These are phyloP conservation scores for Oreocharis arfaki DNA, from an alignment of 2,113 vertebrate species.

Conservation along the genomic window DNA sequence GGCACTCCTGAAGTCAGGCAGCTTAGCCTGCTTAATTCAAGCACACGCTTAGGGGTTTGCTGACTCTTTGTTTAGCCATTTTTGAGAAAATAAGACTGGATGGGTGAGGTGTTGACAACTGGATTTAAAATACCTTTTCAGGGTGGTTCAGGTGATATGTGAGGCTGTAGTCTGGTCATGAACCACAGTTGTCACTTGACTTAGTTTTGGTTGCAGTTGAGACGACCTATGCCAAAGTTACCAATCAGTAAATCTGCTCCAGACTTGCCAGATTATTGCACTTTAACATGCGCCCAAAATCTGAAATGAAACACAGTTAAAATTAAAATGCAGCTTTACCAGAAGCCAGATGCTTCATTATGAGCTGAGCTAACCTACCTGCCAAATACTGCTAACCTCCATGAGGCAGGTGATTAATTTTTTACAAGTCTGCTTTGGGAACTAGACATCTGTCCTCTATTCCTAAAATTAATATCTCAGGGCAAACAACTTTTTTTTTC, in stretches of 20 bases:
- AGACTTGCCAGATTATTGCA: conserved; percentile 1
- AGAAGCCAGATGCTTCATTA: conserved; percentile 51
- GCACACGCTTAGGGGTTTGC: background rate
- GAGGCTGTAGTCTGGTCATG: background rate
- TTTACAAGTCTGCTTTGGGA: conserved; percentile 43
- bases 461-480: conserved; percentile 17
- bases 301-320: conserved; percentile 8
- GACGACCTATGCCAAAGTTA: background rate
- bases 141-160: background rate
- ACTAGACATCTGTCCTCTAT: conserved; percentile 29
- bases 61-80: background rate
- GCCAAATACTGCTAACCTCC: conserved; percentile 41
- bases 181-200: background rate
- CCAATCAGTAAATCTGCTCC: background rate
- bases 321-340: conserved; percentile 22
- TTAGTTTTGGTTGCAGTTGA: background rate
- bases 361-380: conserved; percentile 1
- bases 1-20: background rate
- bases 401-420: conserved; percentile 39
- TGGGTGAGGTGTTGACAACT: background rate
- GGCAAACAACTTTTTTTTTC: background rate
- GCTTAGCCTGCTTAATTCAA: background rate
- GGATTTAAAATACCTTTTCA: background rate
- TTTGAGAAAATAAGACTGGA: background rate
- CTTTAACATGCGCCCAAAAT: background rate